Evolutionary conservation across 1,140 invertebrate genomes (phyloP).

Genomic region (Coptotermes formosanus): DNA sequence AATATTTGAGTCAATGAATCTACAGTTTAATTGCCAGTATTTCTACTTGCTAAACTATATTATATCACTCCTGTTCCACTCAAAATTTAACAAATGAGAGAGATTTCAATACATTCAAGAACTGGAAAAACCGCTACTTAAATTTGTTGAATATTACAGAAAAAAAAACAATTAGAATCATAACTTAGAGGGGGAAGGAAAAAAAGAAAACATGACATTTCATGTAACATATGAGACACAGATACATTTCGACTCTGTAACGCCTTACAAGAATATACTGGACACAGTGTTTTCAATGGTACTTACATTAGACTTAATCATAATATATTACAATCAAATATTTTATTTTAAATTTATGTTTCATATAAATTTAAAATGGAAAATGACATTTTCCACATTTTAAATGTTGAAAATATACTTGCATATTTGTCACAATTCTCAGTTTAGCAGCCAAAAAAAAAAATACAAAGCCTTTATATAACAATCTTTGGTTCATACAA

Average conservation of each 20-base stretch:
- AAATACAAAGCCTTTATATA: neutral
- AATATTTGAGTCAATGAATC: too few species aligned
- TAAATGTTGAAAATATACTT: neutral
- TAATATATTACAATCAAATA: neutral
- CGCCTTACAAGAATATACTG: neutral
- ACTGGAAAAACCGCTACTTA: neutral
- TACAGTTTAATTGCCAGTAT: neutral
- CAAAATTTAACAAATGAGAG: slow-evolving; percentile 9
- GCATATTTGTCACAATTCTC: neutral
- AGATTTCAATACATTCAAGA: neutral
- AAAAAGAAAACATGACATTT: neutral
- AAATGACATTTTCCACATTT: neutral
- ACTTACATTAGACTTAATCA: neutral
- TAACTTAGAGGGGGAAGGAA: neutral
- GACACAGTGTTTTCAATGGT: slow-evolving; percentile 15
- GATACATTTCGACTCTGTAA: neutral
- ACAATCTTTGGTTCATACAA: neutral
- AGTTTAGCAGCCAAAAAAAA: neutral
- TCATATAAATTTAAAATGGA: neutral
- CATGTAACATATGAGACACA: neutral
- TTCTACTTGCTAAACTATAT: neutral
- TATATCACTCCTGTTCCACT: neutral
- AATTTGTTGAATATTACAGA: neutral
- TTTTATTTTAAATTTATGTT: neutral
- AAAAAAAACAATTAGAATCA: too few species aligned